Conservation (phyloP, 1,140 invertebrate genomes). For the Lanistes nyassanus region DNA sequence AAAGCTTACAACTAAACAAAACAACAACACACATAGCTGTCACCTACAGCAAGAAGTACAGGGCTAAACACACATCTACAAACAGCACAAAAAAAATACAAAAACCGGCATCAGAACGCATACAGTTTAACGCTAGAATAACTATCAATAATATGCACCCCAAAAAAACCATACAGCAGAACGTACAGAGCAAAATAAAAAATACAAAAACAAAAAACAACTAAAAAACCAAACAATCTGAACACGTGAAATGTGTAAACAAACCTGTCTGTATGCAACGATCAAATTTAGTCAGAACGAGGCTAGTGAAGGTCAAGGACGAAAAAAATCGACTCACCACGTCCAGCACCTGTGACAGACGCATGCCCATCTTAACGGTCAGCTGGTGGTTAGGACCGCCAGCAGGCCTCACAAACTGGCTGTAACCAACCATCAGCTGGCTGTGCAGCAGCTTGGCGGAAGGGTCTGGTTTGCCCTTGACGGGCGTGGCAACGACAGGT, state of each 20-base stretch:
- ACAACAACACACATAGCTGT: too few species aligned
- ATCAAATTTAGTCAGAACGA: too few species aligned
- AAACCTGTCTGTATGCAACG: too few species aligned
- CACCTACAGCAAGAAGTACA: too few species aligned
- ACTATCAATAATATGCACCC: too few species aligned
- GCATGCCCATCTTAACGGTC: conserved; percentile 88
- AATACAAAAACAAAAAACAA: neutral
- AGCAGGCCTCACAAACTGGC: conserved; percentile 90
- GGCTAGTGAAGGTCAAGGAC: too few species aligned
- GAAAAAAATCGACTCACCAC: conserved; percentile 79
- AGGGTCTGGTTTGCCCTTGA: conserved; percentile 28
- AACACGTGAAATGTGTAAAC: neutral
- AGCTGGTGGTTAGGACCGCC: conserved; percentile 78
- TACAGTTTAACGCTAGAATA: too few species aligned
- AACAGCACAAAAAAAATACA: too few species aligned
- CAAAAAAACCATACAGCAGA: too few species aligned
- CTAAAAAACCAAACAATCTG: neutral
- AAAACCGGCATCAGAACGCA: too few species aligned
- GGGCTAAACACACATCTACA: too few species aligned
- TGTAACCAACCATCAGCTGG: conserved; percentile 93
- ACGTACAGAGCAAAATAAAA: neutral
- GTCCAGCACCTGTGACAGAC: conserved; percentile 93
- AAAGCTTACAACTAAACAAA: too few species aligned
- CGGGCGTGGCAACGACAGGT: neutral
- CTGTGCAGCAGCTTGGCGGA: conserved; percentile 61